phyloP scores from a whole-genome alignment of 2,888 invertebrate genomes.

The Cylindroiulus punctatus region DNA sequence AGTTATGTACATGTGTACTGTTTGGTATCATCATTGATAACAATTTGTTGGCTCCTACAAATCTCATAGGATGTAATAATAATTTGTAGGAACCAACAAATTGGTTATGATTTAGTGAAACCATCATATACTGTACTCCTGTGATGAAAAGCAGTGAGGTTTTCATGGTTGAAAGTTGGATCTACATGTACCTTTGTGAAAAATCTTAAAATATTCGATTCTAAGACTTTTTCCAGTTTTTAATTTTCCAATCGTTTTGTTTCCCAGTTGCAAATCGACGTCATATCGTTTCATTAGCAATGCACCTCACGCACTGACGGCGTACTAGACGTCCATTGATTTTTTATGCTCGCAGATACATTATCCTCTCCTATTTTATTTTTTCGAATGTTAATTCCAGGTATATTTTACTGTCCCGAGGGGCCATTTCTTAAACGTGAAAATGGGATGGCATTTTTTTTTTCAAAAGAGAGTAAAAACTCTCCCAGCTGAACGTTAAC shows the following conservation, averaged over 20 bases:
- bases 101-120: no score
- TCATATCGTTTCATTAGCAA: background rate
- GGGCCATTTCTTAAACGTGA: slow-evolving; percentile 33
- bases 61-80: no score
- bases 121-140: no score
- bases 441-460: background rate
- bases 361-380: background rate
- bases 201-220: background rate
- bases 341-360: background rate
- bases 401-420: background rate
- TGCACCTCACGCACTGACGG: background rate
- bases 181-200: no score
- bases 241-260: no score
- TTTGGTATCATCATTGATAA: no score
- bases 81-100: no score
- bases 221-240: background rate
- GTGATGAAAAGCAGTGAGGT: no score
- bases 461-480: slow-evolving; percentile 9
- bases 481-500: slow-evolving; percentile 7
- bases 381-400: slow-evolving; percentile 25
- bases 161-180: no score
- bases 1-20: no score
- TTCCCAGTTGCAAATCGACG: no score
- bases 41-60: no score
- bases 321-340: background rate